Percentiles rank a stretch among this genome's conserved stretches.
These are phyloP conservation scores for Aethina tumida DNA, from an alignment of 1,140 invertebrate genomes.

Conservation along the genomic window DNA sequence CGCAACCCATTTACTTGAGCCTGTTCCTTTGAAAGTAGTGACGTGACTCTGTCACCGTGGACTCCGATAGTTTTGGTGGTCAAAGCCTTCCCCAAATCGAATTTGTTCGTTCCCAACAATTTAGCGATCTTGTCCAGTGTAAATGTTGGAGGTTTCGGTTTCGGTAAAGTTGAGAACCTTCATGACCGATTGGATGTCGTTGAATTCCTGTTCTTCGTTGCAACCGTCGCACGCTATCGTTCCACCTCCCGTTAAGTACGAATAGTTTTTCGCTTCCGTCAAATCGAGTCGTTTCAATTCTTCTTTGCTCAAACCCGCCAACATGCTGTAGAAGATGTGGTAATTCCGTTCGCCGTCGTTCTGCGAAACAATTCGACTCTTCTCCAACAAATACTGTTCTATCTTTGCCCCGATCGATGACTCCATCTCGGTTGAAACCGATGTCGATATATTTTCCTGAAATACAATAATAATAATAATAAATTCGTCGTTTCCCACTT, in stretches of 20 bases:
- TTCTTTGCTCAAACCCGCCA: conserved; percentile 69
- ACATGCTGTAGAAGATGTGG: conserved; percentile 91
- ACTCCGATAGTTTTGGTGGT: conserved; percentile 82
- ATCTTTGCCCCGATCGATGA: conserved; percentile 89
- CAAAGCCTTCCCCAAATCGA: conserved; percentile 64
- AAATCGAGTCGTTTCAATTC: conserved; percentile 76
- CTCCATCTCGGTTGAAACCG: conserved; percentile 69
- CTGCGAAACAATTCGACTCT: conserved; percentile 85
- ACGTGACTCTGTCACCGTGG: conserved; percentile 55
- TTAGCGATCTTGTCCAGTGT: conserved; percentile 59
- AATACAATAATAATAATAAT: too few species aligned
- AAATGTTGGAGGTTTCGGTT: conserved; percentile 76
- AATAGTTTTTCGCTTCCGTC: conserved; percentile 58
- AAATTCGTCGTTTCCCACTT: too few species aligned
- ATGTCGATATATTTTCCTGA: conserved; percentile 97
- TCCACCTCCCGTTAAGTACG: conserved; percentile 66
- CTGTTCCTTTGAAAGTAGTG: conserved; percentile 48
- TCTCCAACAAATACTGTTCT: conserved; percentile 92
- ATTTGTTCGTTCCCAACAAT: conserved; percentile 59
- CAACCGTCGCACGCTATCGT: conserved; percentile 64
- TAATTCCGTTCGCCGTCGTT: conserved; percentile 88
- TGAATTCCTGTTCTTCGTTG: conserved; percentile 76
- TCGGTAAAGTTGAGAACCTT: conserved; percentile 83
- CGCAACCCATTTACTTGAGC: conserved; percentile 32
- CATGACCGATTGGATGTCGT: conserved; percentile 79